phyloP scores from a whole-genome alignment of 2,797 vertebrate species.

The Falco novaeseelandiae region DNA sequence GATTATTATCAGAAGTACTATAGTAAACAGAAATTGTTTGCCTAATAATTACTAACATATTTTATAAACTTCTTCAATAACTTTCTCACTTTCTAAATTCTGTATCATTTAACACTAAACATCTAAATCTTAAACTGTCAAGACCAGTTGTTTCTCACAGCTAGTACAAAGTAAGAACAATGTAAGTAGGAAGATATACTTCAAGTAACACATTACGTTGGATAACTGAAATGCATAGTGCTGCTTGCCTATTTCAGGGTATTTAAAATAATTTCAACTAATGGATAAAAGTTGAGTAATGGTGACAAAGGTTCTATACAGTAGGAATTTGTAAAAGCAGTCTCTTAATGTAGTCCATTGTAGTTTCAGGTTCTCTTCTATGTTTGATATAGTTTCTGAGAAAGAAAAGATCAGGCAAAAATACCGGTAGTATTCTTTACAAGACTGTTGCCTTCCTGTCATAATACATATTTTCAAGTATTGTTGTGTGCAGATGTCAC shows the following conservation, averaged over 20 bases:
- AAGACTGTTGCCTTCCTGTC: not conserved
- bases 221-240: not conserved
- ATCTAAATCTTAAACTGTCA: not conserved
- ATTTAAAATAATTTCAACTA: not conserved
- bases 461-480: not conserved
- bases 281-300: not conserved
- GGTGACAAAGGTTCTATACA: not conserved
- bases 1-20: not conserved
- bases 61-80: not conserved
- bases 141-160: not conserved
- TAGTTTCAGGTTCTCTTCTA: not conserved
- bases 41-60: not conserved
- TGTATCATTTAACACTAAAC: not conserved
- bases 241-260: not conserved
- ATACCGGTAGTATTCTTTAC: not conserved
- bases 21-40: not conserved
- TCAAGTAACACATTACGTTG: not conserved
- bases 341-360: not conserved
- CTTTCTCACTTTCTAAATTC: not conserved
- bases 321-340: not conserved
- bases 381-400: not conserved
- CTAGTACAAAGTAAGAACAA: not conserved
- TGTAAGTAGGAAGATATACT: not conserved
- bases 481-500: not conserved
- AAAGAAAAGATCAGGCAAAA: not conserved